Evolutionary conservation across 2,888 invertebrate species (phyloP).

Genomic region (Caenorhabditis virilis): DNA sequence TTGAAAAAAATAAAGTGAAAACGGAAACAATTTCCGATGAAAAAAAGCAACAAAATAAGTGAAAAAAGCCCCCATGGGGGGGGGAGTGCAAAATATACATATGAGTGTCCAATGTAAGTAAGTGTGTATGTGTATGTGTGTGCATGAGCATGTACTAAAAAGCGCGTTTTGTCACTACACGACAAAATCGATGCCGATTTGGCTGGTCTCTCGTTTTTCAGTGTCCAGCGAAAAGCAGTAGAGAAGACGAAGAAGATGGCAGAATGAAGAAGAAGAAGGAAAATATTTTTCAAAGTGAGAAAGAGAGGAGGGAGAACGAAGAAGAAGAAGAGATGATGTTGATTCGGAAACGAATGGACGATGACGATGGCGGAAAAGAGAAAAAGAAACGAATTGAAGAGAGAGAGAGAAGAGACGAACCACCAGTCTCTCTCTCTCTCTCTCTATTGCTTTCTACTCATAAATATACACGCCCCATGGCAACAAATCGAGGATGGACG

Average conservation of each 20-base stretch:
- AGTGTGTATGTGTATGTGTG: conserved; percentile 4
- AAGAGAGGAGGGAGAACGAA: too few relatives aligned
- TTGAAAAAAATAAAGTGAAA: too few relatives aligned
- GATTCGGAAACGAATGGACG: too few relatives aligned
- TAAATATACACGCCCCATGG: conserved; percentile 16
- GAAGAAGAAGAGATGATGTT: too few relatives aligned
- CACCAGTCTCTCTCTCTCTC: conserved; percentile 9
- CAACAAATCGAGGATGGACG: conserved; percentile 30
- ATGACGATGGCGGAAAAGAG: too few relatives aligned
- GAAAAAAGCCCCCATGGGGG: too few relatives aligned
- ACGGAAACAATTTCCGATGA: too few relatives aligned
- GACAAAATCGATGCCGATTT: conserved; percentile 29
- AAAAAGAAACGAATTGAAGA: neutral
- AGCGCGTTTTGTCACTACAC: conserved; percentile 19
- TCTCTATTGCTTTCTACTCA: conserved; percentile 3
- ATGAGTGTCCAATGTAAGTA: too few relatives aligned
- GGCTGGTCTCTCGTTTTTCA: too few relatives aligned
- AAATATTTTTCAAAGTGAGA: too few relatives aligned
- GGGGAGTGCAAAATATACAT: too few relatives aligned
- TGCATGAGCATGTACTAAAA: conserved; percentile 5
- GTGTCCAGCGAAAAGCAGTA: conserved; percentile 3
- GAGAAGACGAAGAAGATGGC: conserved; percentile 10
- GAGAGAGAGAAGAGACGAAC: neutral
- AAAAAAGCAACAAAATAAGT: too few relatives aligned
- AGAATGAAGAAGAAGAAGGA: conserved; percentile 10